Evolutionary conservation across 1,140 invertebrate genomes (phyloP).

Genomic region (Drosophila micromelanica): DNA sequence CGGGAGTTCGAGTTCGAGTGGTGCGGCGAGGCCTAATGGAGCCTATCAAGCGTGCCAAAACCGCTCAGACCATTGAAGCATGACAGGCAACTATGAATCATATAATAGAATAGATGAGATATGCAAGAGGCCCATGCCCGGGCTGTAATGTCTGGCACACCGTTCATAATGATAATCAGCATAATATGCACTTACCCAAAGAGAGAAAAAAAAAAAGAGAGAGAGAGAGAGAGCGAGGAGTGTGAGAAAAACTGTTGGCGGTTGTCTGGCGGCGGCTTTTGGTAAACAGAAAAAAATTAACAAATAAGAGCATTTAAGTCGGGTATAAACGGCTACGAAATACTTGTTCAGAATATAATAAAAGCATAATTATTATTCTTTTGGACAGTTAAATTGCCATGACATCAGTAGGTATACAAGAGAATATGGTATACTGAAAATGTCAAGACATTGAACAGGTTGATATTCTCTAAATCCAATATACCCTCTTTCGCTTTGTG

Average conservation of each 20-base stretch:
- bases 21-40: constrained; percentile 33
- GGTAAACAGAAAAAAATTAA: constrained; percentile 36
- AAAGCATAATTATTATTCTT: too few relatives aligned
- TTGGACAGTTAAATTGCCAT: too few relatives aligned
- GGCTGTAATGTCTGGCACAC: constrained; percentile 21
- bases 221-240: background rate
- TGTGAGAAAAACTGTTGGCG: constrained; percentile 12
- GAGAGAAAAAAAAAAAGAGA: background rate
- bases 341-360: too few relatives aligned
- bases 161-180: constrained; percentile 72
- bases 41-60: constrained; percentile 69
- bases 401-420: too few relatives aligned
- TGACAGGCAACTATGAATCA: constrained; percentile 66
- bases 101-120: constrained; percentile 44
- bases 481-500: too few relatives aligned
- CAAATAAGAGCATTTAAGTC: constrained; percentile 25
- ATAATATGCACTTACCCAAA: constrained; percentile 69
- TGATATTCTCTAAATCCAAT: too few relatives aligned
- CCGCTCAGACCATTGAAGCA: constrained; percentile 69
- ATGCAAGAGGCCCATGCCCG: background rate
- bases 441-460: too few relatives aligned
- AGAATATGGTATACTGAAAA: too few relatives aligned
- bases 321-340: too few relatives aligned
- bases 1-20: background rate
- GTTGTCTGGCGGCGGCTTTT: constrained; percentile 61